phyloP scores from a whole-genome alignment of 2,797 vertebrate species.

The Pangasius djambal region DNA sequence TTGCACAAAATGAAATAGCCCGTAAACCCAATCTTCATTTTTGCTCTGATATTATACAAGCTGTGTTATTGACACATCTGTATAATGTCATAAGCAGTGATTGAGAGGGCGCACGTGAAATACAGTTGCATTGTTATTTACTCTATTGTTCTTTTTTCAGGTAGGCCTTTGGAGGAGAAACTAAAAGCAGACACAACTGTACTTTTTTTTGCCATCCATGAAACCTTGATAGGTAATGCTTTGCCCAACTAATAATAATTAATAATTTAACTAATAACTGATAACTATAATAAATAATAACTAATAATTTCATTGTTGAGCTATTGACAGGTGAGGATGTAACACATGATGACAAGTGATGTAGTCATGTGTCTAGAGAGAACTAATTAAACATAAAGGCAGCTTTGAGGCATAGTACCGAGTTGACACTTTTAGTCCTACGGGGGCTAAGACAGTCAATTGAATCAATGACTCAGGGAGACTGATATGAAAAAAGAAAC shows the following conservation, averaged over 20 bases:
- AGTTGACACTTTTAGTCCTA: slow-evolving; percentile 15
- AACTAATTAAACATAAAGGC: slow-evolving; percentile 4
- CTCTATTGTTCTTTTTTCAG: not conserved
- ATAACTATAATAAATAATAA: no score
- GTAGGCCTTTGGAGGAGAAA: not conserved
- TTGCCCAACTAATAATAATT: not conserved
- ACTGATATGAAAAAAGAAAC: slow-evolving; percentile 8
- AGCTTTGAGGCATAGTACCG: slow-evolving; percentile 5
- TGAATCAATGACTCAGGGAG: slow-evolving; percentile 35
- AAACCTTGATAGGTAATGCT: not conserved
- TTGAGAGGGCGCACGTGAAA: not conserved
- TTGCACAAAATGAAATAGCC: not conserved
- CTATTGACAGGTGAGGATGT: not conserved
- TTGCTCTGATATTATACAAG: not conserved
- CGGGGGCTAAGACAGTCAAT: slow-evolving; percentile 34
- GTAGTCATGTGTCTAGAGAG: not conserved
- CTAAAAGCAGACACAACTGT: not conserved
- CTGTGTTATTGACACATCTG: not conserved
- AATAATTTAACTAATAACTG: no score
- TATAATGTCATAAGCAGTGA: not conserved
- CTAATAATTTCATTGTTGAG: not conserved
- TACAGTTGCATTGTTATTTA: not conserved
- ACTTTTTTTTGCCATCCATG: not conserved
- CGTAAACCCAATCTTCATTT: not conserved
- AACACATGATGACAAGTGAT: not conserved